Conservation (phyloP, 1,140 invertebrate species). For the Platyscapa corneri region DNA sequence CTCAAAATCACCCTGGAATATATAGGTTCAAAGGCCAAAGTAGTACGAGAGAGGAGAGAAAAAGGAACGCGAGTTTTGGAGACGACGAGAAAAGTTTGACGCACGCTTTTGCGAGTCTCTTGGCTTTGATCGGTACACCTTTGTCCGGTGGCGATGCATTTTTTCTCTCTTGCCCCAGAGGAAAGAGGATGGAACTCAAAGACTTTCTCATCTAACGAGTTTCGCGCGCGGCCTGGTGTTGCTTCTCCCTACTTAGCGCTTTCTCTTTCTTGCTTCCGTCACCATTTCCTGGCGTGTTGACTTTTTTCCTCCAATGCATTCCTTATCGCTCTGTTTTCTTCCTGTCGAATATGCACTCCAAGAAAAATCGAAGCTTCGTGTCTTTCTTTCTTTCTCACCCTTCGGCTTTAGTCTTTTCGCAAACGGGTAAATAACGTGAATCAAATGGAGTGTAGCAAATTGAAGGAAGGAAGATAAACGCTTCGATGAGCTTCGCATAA, state of each 20-base stretch:
- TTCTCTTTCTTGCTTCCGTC: neutral
- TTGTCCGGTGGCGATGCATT: slow-evolving; percentile 53
- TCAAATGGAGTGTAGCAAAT: slow-evolving; percentile 4
- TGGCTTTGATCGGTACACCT: slow-evolving; percentile 47
- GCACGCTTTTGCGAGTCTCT: neutral
- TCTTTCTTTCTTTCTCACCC: slow-evolving; percentile 3
- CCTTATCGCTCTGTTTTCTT: slow-evolving; percentile 28
- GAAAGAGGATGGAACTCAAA: slow-evolving; percentile 45
- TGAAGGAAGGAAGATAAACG: slow-evolving; percentile 23
- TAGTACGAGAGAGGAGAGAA: neutral
- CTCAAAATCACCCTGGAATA: slow-evolving; percentile 35
- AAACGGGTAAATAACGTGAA: neutral
- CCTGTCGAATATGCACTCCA: neutral
- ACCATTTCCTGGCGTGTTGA: neutral
- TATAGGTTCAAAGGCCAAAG: slow-evolving; percentile 36
- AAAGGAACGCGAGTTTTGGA: neutral
- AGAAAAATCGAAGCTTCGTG: slow-evolving; percentile 25
- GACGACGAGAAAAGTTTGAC: slow-evolving; percentile 34
- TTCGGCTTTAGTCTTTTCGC: neutral
- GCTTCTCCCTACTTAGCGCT: neutral
- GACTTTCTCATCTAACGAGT: slow-evolving; percentile 49
- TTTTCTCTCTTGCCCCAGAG: slow-evolving; percentile 8
- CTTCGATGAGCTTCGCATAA: slow-evolving; percentile 10
- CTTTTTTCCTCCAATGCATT: neutral
- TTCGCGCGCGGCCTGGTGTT: slow-evolving; percentile 10